phyloP scores from a whole-genome alignment of 2,888 invertebrate genomes.

The Eueremaeus valkanovi region DNA sequence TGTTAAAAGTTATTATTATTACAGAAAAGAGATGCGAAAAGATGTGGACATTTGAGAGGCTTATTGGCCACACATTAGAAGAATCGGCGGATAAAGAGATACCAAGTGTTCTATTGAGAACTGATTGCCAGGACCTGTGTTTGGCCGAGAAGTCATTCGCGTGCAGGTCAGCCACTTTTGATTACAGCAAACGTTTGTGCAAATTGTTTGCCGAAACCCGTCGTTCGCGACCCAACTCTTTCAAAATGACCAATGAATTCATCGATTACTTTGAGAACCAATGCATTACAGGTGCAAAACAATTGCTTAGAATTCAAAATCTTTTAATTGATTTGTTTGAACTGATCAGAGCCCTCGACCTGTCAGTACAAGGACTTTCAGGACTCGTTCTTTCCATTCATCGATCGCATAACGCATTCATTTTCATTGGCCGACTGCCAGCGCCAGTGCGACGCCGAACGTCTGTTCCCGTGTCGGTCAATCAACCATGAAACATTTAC shows the following conservation, averaged over 20 bases:
- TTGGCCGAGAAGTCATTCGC: constrained; percentile 55
- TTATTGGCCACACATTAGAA: constrained; percentile 55
- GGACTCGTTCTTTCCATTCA: constrained; percentile 53
- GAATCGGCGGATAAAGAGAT: constrained; percentile 55
- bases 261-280: constrained; percentile 59
- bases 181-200: constrained; percentile 54
- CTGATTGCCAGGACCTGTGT: constrained; percentile 57
- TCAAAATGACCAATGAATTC: constrained; percentile 52
- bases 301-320: neutral
- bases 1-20: too few species aligned
- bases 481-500: constrained; percentile 48
- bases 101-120: constrained; percentile 53
- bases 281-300: constrained; percentile 55
- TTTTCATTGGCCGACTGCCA: constrained; percentile 53
- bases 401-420: constrained; percentile 50
- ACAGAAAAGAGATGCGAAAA: constrained; percentile 50
- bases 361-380: constrained; percentile 54
- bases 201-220: constrained; percentile 56
- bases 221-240: constrained; percentile 55
- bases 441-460: constrained; percentile 53
- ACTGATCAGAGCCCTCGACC: constrained; percentile 52
- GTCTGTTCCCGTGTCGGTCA: constrained; percentile 53
- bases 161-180: constrained; percentile 57
- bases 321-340: constrained; percentile 29
- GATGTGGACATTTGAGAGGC: constrained; percentile 57